Percentiles rank a stretch among this genome's conserved stretches.
Evolutionary conservation across 2,888 invertebrate species (phyloP).

Genomic region (Prenolepis imparis): DNA sequence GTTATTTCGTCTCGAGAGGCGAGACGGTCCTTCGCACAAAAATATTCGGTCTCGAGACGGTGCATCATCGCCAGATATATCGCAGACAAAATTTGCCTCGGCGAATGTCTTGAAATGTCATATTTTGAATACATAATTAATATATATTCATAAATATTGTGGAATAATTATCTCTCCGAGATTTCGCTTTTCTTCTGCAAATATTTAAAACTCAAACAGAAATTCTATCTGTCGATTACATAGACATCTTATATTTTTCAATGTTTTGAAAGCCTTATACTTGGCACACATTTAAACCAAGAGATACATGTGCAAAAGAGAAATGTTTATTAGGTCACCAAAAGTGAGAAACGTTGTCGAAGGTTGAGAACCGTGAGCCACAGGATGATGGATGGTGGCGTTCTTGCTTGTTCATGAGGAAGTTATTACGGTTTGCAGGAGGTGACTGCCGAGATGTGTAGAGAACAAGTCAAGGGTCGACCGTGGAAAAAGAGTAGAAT

Average conservation of each 20-base stretch:
- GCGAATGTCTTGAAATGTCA: constrained; percentile 13
- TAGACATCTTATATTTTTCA: not conserved
- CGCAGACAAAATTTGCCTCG: not conserved
- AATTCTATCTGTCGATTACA: not conserved
- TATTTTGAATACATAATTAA: constrained; percentile 5
- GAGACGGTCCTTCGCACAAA: constrained; percentile 25
- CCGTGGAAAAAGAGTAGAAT: constrained; percentile 65
- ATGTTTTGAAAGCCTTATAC: not conserved
- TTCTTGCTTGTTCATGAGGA: constrained; percentile 80
- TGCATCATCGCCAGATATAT: not conserved
- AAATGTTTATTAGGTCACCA: constrained; percentile 35
- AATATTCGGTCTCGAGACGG: constrained; percentile 21
- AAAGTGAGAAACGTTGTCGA: constrained; percentile 39
- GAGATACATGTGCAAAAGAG: not conserved
- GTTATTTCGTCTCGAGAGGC: constrained; percentile 34
- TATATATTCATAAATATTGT: not conserved
- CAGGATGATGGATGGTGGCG: constrained; percentile 80
- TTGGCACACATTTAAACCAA: not conserved
- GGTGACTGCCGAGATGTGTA: constrained; percentile 59
- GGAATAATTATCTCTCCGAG: not conserved
- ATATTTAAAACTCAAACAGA: constrained; percentile 11
- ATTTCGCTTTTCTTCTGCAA: not conserved
- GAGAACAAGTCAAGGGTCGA: constrained; percentile 57
- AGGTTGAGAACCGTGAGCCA: constrained; percentile 67
- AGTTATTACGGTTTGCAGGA: constrained; percentile 78